A percentile compares a stretch with the other conserved stretches of the same genome.
Evolutionary conservation across 2,888 invertebrate genomes (phyloP).

Genomic region (Drosophila paranaensis): DNA sequence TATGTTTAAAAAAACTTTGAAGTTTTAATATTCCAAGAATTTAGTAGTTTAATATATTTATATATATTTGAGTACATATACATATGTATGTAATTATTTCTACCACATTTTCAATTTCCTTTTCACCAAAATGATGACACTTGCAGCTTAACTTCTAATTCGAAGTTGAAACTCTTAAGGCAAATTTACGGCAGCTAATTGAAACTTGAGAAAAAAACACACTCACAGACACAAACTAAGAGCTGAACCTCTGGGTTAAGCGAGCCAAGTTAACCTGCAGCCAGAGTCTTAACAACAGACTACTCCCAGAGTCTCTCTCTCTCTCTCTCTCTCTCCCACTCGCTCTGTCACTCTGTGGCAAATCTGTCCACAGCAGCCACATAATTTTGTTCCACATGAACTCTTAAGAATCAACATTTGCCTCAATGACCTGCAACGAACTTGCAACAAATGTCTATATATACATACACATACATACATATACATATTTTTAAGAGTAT

Average conservation of each 20-base stretch:
- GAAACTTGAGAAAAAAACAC: constrained; percentile 40
- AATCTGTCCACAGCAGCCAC: constrained; percentile 40
- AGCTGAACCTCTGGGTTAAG: constrained; percentile 22
- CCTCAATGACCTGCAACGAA: constrained; percentile 66
- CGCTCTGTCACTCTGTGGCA: background rate
- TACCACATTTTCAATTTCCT: background rate
- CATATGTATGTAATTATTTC: background rate
- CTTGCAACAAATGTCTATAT: constrained; percentile 16
- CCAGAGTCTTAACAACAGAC: background rate
- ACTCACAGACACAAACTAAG: constrained; percentile 6
- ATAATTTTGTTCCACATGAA: constrained; percentile 73
- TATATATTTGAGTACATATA: too few species aligned
- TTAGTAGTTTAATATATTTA: too few species aligned
- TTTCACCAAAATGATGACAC: background rate
- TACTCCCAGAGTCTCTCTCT: background rate
- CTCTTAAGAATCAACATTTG: constrained; percentile 62
- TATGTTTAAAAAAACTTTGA: too few species aligned
- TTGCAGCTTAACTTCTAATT: constrained; percentile 9
- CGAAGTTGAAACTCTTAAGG: constrained; percentile 7
- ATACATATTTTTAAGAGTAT: background rate
- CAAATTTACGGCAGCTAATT: constrained; percentile 45
- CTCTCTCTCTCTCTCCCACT: too few species aligned
- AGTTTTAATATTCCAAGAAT: too few species aligned
- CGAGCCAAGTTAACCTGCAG: background rate
- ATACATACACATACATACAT: constrained; percentile 1